phyloP scores from a whole-genome alignment of 2,797 vertebrate genomes.

The Lycodopsis pacificus region DNA sequence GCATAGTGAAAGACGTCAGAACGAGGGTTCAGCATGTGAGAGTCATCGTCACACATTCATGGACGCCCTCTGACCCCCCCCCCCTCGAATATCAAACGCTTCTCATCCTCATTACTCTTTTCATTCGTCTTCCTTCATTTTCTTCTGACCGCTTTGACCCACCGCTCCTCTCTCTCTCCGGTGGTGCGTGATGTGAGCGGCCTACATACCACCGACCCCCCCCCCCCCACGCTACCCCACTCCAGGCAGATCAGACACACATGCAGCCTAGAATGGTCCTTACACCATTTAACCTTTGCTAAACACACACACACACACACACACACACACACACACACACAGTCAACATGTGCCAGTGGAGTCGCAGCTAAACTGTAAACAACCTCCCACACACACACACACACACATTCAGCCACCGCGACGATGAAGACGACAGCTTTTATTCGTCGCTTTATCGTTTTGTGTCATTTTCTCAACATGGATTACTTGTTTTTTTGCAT shows the following conservation, averaged over 20 bases:
- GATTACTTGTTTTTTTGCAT: conserved; percentile 1
- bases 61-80: background rate
- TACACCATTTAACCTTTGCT: conserved; percentile 67
- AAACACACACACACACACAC: conserved; percentile 33
- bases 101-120: conserved; percentile 39
- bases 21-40: conserved; percentile 35
- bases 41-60: conserved; percentile 41
- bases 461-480: background rate
- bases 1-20: conserved; percentile 17
- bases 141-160: conserved; percentile 41
- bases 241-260: conserved; percentile 45
- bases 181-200: conserved; percentile 71
- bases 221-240: conserved; percentile 21
- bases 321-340: conserved; percentile 16
- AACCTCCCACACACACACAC: background rate
- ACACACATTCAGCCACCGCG: conserved; percentile 25
- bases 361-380: background rate
- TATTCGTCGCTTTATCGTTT: background rate
- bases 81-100: conserved; percentile 46
- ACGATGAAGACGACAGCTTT: conserved; percentile 11
- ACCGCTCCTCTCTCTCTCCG: conserved; percentile 24
- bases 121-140: conserved; percentile 39
- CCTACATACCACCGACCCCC: conserved; percentile 73
- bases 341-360: conserved; percentile 12
- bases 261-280: conserved; percentile 28